These are phyloP conservation scores for Acestrorhynchus altus DNA, from an alignment of 2,797 vertebrate species.

Conservation along the genomic window DNA sequence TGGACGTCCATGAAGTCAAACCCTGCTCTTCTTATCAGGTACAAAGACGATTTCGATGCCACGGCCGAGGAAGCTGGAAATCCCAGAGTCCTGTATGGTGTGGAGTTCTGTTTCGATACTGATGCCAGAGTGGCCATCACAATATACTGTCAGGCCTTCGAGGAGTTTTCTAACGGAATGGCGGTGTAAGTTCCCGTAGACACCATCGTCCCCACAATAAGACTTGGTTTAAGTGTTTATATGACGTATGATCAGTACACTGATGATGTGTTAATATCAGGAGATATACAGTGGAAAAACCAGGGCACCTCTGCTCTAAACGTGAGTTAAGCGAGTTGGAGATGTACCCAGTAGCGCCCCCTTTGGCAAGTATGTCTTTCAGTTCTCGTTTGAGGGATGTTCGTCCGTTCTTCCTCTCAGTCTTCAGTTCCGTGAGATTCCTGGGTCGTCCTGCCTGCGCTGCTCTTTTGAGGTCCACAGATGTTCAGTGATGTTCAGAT, in stretches of 20 bases:
- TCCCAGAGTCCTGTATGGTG: conserved; percentile 89
- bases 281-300: background rate
- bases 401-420: too few species aligned
- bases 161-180: conserved; percentile 95
- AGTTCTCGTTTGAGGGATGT: too few species aligned
- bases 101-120: conserved; percentile 97
- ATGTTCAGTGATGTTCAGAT: too few species aligned
- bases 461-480: too few species aligned
- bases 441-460: too few species aligned
- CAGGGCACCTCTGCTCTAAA: too few species aligned
- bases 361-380: too few species aligned
- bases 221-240: background rate
- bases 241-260: too few species aligned
- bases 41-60: conserved; percentile 92
- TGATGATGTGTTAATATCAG: too few species aligned
- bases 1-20: background rate
- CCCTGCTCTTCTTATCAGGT: conserved; percentile 72
- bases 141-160: conserved; percentile 94
- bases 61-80: conserved; percentile 86
- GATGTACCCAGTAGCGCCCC: too few species aligned
- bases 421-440: too few species aligned
- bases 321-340: too few species aligned
- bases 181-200: conserved; percentile 84
- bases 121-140: conserved; percentile 97
- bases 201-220: background rate